A percentile compares a stretch with the other conserved stretches of the same genome.
Conservation (phyloP, 2,888 invertebrate genomes). For the Laspeyria flexula region DNA sequence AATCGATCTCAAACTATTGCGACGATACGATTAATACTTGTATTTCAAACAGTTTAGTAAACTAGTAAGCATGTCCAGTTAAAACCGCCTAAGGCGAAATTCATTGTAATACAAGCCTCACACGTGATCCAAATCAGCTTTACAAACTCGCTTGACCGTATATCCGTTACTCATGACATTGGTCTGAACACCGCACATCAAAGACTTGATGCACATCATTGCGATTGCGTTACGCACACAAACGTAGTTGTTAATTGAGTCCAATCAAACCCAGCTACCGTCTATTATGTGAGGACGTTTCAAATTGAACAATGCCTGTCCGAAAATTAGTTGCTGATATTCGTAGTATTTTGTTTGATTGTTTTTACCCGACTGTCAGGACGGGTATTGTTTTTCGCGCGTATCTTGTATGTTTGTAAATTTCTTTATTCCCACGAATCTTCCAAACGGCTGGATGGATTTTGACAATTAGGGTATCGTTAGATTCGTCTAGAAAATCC, state of each 20-base stretch:
- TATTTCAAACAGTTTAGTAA: no score
- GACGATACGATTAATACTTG: no score
- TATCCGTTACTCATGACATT: constrained; percentile 28
- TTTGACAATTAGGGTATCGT: no score
- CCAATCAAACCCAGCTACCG: constrained; percentile 85
- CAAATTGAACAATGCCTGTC: not conserved
- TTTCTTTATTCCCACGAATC: no score
- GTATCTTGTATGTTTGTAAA: no score
- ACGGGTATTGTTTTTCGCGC: no score
- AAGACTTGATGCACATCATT: constrained; percentile 29
- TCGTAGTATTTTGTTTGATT: not conserved
- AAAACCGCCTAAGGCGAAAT: not conserved
- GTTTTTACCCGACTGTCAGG: no score
- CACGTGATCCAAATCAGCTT: constrained; percentile 19
- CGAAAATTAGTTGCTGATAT: not conserved
- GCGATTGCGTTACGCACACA: constrained; percentile 55
- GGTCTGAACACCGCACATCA: constrained; percentile 9
- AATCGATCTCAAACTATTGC: no score
- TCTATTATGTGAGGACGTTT: constrained; percentile 20
- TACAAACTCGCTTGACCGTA: constrained; percentile 36
- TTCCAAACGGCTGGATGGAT: no score
- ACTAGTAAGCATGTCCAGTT: no score
- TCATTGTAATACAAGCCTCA: not conserved
- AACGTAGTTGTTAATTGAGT: constrained; percentile 85
- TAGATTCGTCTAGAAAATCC: no score